These are phyloP conservation scores for Rhagologus leucostigma DNA, from an alignment of 2,113 vertebrate species.

Conservation along the genomic window DNA sequence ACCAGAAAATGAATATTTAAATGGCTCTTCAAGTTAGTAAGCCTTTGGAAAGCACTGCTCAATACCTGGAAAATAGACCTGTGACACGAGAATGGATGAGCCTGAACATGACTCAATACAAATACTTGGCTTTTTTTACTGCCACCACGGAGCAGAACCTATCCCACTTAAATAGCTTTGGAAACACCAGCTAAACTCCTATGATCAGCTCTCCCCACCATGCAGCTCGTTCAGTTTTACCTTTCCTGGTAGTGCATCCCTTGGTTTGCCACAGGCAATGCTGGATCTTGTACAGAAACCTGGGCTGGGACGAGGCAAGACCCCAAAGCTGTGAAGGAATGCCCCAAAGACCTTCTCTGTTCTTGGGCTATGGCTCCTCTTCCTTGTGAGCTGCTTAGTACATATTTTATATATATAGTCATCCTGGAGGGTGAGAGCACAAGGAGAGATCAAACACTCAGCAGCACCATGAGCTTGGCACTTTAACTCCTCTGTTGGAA, in stretches of 20 bases:
- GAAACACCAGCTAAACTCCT: neutral
- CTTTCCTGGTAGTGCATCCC: neutral
- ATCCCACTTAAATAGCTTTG: neutral
- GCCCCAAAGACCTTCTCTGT: neutral
- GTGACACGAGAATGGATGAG: neutral
- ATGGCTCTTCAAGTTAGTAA: neutral
- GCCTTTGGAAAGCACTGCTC: neutral
- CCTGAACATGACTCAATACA: neutral
- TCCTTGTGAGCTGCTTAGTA: neutral
- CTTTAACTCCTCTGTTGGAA: neutral
- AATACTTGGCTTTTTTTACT: neutral
- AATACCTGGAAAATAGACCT: neutral
- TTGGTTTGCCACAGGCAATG: neutral
- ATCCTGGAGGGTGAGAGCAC: neutral
- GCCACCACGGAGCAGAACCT: fast-evolving
- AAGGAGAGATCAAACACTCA: neutral
- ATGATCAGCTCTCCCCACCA: neutral
- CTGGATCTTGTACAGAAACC: neutral
- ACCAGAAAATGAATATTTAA: slow-evolving; percentile 44
- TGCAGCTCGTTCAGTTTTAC: fast-evolving
- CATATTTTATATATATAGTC: too few species aligned
- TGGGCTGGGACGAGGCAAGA: neutral
- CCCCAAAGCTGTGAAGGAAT: neutral
- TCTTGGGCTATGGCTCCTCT: neutral
- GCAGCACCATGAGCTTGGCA: neutral